Percentiles rank a stretch among this genome's conserved stretches.
Evolutionary conservation across 2,888 invertebrate genomes (phyloP).

Genomic region (Orthosia incerta): DNA sequence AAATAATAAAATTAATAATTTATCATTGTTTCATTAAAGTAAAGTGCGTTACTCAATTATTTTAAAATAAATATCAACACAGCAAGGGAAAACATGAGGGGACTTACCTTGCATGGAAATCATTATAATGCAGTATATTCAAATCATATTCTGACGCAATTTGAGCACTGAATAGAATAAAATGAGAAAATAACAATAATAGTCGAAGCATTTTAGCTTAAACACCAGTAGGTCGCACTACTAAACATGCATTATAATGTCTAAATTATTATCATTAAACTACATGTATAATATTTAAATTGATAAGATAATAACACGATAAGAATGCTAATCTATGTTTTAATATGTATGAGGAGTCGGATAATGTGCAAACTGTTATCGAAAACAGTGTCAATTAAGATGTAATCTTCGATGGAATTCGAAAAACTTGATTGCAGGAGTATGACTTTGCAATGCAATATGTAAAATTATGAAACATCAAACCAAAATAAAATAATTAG

Average conservation of each 20-base stretch:
- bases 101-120: conserved; percentile 85
- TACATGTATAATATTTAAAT: conserved; percentile 1
- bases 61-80: background rate
- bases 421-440: background rate
- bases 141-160: conserved; percentile 70
- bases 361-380: conserved; percentile 15
- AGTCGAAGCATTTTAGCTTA: conserved; percentile 27
- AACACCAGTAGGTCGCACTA: background rate
- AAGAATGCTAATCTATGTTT: conserved; percentile 16
- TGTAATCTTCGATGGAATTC: background rate
- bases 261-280: conserved; percentile 5
- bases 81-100: background rate
- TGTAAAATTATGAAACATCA: background rate
- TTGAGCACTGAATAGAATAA: conserved; percentile 67
- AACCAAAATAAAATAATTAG: background rate
- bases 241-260: conserved; percentile 1
- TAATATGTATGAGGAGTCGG: background rate
- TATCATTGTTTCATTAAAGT: background rate
- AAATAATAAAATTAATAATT: background rate
- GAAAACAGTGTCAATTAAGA: background rate
- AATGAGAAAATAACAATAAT: conserved; percentile 42
- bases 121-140: conserved; percentile 87
- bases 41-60: background rate
- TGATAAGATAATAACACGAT: conserved; percentile 38
- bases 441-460: background rate